Evolutionary conservation across 1,140 invertebrate species (phyloP).

Genomic region (Drosophila busckii): DNA sequence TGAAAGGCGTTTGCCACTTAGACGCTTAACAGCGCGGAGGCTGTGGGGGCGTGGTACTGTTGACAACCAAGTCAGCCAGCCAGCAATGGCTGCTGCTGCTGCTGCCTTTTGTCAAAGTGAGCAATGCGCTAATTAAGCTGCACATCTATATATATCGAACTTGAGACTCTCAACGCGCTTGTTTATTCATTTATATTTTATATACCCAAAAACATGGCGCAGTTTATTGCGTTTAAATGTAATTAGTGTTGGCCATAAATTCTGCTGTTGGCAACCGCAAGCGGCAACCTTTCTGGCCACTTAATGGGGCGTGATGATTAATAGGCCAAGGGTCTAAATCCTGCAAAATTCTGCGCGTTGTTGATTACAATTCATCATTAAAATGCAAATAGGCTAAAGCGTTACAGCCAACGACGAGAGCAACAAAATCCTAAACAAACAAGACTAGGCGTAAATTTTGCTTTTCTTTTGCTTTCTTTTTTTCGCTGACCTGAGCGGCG

Average conservation of each 20-base stretch:
- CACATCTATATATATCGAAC: background rate
- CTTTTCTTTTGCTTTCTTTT: too few species aligned
- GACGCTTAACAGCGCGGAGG: background rate
- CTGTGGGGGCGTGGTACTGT: background rate
- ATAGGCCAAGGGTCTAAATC: slow-evolving; percentile 13
- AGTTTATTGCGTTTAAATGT: too few species aligned
- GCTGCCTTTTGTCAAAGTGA: slow-evolving; percentile 6
- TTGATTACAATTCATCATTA: slow-evolving; percentile 73
- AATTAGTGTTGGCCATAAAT: too few species aligned
- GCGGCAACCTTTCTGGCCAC: too few species aligned
- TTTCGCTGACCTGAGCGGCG: too few species aligned
- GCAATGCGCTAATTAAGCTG: slow-evolving; percentile 27
- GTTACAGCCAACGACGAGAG: background rate
- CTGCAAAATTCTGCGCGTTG: slow-evolving; percentile 55
- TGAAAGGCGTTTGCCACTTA: slow-evolving; percentile 2
- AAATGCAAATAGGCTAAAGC: slow-evolving; percentile 40
- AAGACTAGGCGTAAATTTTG: slow-evolving; percentile 42
- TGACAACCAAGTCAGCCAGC: background rate
- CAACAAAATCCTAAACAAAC: slow-evolving; percentile 60
- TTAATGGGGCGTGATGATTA: slow-evolving; percentile 36
- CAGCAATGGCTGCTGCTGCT: background rate
- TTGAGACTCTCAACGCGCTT: too few species aligned
- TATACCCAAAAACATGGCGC: too few species aligned
- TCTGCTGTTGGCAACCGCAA: too few species aligned
- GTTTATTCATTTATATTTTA: too few species aligned